Evolutionary conservation across 1,140 invertebrate species (phyloP).

Genomic region (Drosophila sechellia): DNA sequence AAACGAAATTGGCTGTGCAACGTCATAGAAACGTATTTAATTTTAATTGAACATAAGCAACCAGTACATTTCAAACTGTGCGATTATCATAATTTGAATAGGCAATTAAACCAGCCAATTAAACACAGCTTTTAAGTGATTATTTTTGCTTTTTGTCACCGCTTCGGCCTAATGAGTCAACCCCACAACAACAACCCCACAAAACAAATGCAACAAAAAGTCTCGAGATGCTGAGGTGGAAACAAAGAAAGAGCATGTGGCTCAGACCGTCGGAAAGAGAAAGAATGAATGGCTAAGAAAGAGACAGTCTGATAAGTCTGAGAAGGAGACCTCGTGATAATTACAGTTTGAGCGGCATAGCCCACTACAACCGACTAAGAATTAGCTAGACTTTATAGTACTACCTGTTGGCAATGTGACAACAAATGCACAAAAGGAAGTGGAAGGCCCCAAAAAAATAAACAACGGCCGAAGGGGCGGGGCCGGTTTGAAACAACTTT

Average conservation of each 20-base stretch:
- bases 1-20: conserved; percentile 6
- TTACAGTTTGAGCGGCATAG: conserved; percentile 45
- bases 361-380: conserved; percentile 4
- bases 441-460: conserved; percentile 44
- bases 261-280: conserved; percentile 4
- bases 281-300: neutral
- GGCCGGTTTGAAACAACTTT: conserved; percentile 49
- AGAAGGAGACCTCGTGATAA: conserved; percentile 5
- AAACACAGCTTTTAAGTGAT: conserved; percentile 4
- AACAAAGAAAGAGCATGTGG: conserved; percentile 29
- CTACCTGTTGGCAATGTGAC: conserved; percentile 67
- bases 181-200: conserved; percentile 26
- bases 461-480: conserved; percentile 17
- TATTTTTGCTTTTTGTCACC: conserved; percentile 1
- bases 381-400: conserved; percentile 24
- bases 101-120: conserved; percentile 10
- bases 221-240: conserved; percentile 17
- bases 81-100: neutral
- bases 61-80: conserved; percentile 5
- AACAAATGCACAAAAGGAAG: conserved; percentile 71
- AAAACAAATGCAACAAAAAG: conserved; percentile 12
- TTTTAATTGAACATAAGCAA: conserved; percentile 1
- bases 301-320: neutral
- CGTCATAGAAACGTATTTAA: conserved; percentile 27
- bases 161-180: conserved; percentile 23